Evolutionary conservation across 1,140 invertebrate species (phyloP).

Genomic region (Helicoverpa armigera): DNA sequence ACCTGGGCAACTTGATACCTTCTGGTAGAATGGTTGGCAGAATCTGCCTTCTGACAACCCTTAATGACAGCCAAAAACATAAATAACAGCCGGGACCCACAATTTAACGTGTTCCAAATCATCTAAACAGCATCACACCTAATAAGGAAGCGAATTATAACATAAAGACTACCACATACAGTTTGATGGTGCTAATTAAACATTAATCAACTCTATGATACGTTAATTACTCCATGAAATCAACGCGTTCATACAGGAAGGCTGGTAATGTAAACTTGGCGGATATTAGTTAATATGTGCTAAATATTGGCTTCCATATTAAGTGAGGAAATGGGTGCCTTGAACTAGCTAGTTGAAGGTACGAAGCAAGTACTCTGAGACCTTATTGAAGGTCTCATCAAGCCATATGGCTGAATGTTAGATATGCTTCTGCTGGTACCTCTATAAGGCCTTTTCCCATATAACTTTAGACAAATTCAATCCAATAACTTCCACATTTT

Average conservation of each 20-base stretch:
- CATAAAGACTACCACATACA: slow-evolving; percentile 5
- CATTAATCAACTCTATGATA: slow-evolving; percentile 7
- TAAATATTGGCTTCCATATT: neutral
- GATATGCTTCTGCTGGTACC: neutral
- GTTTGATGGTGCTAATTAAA: slow-evolving; percentile 13
- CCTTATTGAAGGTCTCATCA: neutral
- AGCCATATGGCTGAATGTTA: neutral
- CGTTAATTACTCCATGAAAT: slow-evolving; percentile 24
- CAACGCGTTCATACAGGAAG: slow-evolving; percentile 15
- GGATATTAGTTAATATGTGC: slow-evolving; percentile 15
- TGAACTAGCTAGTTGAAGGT: slow-evolving; percentile 5
- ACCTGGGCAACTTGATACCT: no score
- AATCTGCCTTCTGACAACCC: no score
- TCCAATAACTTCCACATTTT: no score
- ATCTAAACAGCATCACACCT: neutral
- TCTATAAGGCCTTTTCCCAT: no score
- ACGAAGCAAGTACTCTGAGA: neutral
- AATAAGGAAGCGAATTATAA: neutral
- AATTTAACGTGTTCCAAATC: no score
- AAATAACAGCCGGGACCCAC: no score
- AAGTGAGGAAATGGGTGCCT: slow-evolving; percentile 12
- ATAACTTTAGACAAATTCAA: no score
- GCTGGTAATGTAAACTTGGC: neutral
- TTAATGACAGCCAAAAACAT: no score
- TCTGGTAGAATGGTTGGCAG: no score